These are phyloP conservation scores for Triplophysa yarkandensis DNA, from an alignment of 2,797 vertebrate species.

Conservation along the genomic window DNA sequence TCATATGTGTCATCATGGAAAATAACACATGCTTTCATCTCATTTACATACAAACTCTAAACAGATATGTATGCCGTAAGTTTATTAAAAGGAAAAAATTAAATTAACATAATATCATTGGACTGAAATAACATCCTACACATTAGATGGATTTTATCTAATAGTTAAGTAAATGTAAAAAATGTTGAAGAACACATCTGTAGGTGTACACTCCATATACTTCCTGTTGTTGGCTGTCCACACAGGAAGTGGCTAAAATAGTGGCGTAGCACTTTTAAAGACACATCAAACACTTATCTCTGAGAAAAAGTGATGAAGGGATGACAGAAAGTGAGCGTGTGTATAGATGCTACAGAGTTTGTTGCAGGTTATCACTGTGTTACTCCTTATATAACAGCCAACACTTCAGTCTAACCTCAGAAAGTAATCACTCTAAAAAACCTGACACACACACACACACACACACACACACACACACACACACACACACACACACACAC, in stretches of 20 bases:
- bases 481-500: too few species aligned
- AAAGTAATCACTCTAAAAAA: too few species aligned
- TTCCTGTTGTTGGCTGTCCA: constrained; percentile 10
- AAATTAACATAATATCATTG: neutral
- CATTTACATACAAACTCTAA: neutral
- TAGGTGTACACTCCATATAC: neutral
- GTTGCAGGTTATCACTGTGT: too few species aligned
- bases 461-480: too few species aligned
- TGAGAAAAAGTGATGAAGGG: neutral
- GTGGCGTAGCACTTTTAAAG: neutral
- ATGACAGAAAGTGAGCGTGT: too few species aligned
- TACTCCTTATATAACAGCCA: too few species aligned
- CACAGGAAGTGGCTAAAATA: constrained; percentile 24
- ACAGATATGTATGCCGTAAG: too few species aligned
- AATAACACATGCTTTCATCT: neutral
- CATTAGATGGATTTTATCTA: neutral
- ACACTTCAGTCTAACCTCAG: too few species aligned
- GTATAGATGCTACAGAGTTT: too few species aligned
- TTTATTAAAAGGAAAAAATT: neutral
- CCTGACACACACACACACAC: too few species aligned
- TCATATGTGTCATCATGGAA: constrained; percentile 12
- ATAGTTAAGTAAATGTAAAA: neutral
- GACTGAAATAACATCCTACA: neutral
- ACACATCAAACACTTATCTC: neutral
- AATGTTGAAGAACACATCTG: neutral